phyloP scores from a whole-genome alignment of 2,113 vertebrate species.

The Zingel zingel region DNA sequence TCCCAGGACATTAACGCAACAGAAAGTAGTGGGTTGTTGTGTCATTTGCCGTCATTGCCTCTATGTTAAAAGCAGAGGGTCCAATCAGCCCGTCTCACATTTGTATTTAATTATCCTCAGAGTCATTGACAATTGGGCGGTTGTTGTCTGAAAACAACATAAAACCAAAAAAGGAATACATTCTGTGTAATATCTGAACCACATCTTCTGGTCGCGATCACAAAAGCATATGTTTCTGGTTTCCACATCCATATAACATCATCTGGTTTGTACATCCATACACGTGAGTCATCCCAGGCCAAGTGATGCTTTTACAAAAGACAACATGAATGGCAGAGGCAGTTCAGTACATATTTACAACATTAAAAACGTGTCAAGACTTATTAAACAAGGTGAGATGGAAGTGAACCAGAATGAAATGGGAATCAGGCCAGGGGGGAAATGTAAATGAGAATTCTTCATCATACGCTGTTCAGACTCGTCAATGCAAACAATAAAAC shows the following conservation, averaged over 20 bases:
- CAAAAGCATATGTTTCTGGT: constrained; percentile 78
- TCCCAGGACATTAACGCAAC: constrained; percentile 38
- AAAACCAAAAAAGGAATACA: constrained; percentile 65
- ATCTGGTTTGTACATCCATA: constrained; percentile 77
- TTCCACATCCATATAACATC: constrained; percentile 78
- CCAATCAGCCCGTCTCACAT: constrained; percentile 51
- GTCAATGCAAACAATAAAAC: constrained; percentile 12
- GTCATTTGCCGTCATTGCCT: constrained; percentile 48
- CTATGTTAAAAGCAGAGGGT: constrained; percentile 51
- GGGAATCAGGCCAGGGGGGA: background rate
- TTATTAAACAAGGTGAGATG: constrained; percentile 52
- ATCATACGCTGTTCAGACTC: constrained; percentile 18
- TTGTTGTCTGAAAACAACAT: constrained; percentile 66
- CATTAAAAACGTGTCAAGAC: constrained; percentile 54
- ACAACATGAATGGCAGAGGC: constrained; percentile 70
- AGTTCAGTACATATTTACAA: constrained; percentile 80
- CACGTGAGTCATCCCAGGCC: constrained; percentile 65
- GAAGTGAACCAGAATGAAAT: constrained; percentile 9
- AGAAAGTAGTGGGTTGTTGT: constrained; percentile 43
- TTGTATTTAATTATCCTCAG: constrained; percentile 52
- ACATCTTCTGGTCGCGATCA: constrained; percentile 71
- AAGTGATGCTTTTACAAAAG: constrained; percentile 67
- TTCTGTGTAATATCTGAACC: constrained; percentile 75
- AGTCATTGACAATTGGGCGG: constrained; percentile 57
- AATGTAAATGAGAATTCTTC: constrained; percentile 37